Conservation (phyloP, 2,888 invertebrate genomes). For the Calameuta filiformis region DNA sequence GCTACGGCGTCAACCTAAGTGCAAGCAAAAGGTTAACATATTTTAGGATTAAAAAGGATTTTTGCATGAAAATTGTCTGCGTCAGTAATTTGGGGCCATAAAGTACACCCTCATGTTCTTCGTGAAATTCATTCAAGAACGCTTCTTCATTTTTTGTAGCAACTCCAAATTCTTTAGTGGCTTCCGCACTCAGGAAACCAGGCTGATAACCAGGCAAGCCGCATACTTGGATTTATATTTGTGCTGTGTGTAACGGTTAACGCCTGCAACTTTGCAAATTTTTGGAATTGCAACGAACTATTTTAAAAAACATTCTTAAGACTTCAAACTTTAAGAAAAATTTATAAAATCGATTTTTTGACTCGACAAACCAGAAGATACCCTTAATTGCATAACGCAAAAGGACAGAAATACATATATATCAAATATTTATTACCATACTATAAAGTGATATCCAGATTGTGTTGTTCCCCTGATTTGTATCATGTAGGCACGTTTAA, state of each 20-base stretch:
- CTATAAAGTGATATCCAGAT: conserved; percentile 56
- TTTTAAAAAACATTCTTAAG: not conserved
- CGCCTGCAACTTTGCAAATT: not conserved
- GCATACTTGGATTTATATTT: not conserved
- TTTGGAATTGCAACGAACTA: not conserved
- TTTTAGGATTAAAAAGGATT: no score
- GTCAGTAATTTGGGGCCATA: not conserved
- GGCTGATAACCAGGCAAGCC: not conserved
- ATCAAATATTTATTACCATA: conserved; percentile 54
- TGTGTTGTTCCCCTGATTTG: conserved; percentile 61
- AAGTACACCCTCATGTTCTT: not conserved
- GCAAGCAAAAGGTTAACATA: no score
- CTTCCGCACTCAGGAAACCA: no score
- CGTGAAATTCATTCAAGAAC: not conserved
- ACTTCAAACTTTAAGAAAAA: not conserved
- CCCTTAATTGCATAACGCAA: conserved; percentile 5
- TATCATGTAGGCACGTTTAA: conserved; percentile 63
- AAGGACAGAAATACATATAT: conserved; percentile 23
- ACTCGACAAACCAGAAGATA: not conserved
- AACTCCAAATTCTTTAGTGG: not conserved
- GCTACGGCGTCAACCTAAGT: no score
- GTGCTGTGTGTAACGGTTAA: not conserved
- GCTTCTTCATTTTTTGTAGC: not conserved
- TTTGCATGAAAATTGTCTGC: not conserved
- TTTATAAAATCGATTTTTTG: not conserved